Evolutionary conservation across 1,140 invertebrate genomes (phyloP), one percentile per base, ranked within the genome.

Genomic region (Battus philenor): DNA sequence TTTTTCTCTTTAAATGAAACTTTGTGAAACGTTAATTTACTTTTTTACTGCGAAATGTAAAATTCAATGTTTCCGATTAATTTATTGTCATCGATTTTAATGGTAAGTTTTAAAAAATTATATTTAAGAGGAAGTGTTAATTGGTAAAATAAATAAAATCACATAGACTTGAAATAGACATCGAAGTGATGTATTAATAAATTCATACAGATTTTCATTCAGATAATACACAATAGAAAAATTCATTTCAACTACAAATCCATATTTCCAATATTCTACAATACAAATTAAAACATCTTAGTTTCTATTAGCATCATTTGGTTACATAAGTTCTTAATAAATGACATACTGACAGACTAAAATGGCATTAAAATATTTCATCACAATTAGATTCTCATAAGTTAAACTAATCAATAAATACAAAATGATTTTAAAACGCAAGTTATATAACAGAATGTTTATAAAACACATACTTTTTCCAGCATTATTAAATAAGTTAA

Each of bases 351-450:
- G 62, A 66, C 59, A 70, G 62, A 65, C 73, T 83, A 75, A 78
- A 83, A 79, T 83, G 79, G 76, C 76, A 79, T 77, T 78, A 72
- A 77, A 77, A 77, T 72, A 75, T 68, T 63, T 29, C 70, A 83
- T 83, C 76, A 83, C 74, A 80, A 66, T 71, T 63, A 68, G 44
- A 57, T 68, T 72, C 61, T 51, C 51, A 63, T 58, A 59, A 54
- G 62, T 63, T 60, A 68, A 62, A 54, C 60, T 59, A 63, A 61
- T 57, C 65, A 74, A 74, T 74, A 71, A 75, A 68, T 59, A 61
- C 29, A 48, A 47, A 34, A 56, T 50, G 12, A 53, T 59, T 54
- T 46, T 48, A 46, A 39, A 44, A 44, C 20, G 47, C 29, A 47
- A 56, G 45, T 44, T 44, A 30, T 54, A 43, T 41, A 50, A 43